Base-by-base conservation (phyloP, 2,888 invertebrate species). In the Tachina fera region DNA sequence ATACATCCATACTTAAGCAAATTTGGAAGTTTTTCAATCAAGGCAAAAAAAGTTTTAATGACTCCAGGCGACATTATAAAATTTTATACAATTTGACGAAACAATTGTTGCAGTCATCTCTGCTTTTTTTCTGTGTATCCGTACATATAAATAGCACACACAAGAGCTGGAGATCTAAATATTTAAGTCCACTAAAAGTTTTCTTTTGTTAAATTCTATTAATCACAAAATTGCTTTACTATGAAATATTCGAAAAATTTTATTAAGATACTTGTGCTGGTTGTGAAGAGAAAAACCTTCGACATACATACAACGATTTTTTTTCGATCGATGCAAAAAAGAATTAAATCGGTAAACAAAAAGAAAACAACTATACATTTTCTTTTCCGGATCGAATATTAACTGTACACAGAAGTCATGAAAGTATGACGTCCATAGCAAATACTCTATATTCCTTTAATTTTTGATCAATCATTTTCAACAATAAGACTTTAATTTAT, bases 21-120 rank as follows among this genome's bases (percentile, higher is more conserved):
- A 72, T 76, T 87, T 68, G 75, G 70, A 86, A 86, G 85, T 86
- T 86, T 86, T 86, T 86, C 83, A 86, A 86, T 86, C 87, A 86
- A 87, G 78, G 83, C 88, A 87, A 81, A 83, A 31, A 87, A 86
- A 80, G 63, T 83, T 83, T 86, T 83, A 79, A 79, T 31, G 71
- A 67, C 83, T 86, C 65, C n/a, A 61, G 86, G 86, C 86, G 79
- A 76, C 75, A 86, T 31, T 58, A 86, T 47, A 79, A 67, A 41
- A 72, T 75, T 83, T 75, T 75, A 49, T 58, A 80, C 53, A 72
- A 71, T 80, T 75, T 72, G 63, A 70, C 56, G 9, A 10, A 68
- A 70, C 51, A 75, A 53, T 72, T 77, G 83, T 77, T 77, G 74
- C 74, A 53, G 61, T 56, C 61, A 19, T 5, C 31, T 58, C 13